Conservation (phyloP, 2,888 invertebrate genomes). For the Epinotia bilunana region DNA sequence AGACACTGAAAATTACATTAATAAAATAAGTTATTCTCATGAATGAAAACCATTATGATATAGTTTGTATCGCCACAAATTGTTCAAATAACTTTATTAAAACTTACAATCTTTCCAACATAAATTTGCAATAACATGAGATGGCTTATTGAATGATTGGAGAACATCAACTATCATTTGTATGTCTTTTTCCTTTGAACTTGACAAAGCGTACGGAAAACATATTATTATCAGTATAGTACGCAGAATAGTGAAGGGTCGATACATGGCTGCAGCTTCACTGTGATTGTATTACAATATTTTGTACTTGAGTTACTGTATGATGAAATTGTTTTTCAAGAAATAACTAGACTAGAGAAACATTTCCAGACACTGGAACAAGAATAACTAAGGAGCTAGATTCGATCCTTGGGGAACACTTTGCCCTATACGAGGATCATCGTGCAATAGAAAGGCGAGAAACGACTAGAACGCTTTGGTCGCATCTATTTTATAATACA, state of each 20-base stretch:
- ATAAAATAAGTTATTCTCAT: not conserved
- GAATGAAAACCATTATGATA: not conserved
- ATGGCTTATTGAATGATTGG: constrained; percentile 58
- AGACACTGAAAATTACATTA: constrained; percentile 43
- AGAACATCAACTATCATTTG: constrained; percentile 63
- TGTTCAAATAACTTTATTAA: constrained; percentile 6
- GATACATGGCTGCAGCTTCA: not conserved
- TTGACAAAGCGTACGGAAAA: not conserved
- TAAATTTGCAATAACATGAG: constrained; percentile 58
- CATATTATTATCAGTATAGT: not conserved
- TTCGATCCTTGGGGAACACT: not conserved
- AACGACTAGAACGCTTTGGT: not conserved
- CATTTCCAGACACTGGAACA: not conserved
- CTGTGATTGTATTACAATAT: not conserved
- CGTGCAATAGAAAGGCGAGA: not conserved
- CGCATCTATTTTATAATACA: not conserved
- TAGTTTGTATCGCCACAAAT: not conserved
- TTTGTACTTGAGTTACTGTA: too few species aligned
- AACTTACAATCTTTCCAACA: constrained; percentile 66
- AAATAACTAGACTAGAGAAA: not conserved
- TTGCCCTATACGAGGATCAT: not conserved
- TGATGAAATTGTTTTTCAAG: too few species aligned
- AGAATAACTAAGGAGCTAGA: not conserved
- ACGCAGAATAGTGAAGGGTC: not conserved
- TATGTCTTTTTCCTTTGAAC: constrained; percentile 48